These are phyloP conservation scores for Prosopocoilus inquinatus DNA, from an alignment of 2,888 invertebrate genomes.

Conservation along the genomic window DNA sequence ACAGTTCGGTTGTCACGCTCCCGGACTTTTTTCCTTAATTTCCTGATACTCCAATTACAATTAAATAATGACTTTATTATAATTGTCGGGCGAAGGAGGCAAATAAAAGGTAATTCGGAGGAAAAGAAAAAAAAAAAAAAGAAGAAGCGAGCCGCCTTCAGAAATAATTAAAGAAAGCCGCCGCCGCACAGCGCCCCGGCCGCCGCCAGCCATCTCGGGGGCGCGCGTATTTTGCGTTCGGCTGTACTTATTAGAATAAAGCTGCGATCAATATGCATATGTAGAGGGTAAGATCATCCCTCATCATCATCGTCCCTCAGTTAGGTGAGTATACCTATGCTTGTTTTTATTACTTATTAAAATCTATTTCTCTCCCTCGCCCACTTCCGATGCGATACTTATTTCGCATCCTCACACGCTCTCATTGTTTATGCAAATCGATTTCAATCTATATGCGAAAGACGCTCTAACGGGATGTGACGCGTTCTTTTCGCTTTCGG, in stretches of 20 bases:
- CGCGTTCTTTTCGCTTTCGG: no score
- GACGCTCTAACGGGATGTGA: no score
- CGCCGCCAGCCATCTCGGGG: no score
- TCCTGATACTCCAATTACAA: constrained; percentile 38
- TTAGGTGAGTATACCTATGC: constrained; percentile 21
- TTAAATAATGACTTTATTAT: constrained; percentile 11
- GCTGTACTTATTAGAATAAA: constrained; percentile 23
- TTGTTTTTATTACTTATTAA: constrained; percentile 32
- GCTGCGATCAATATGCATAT: constrained; percentile 24
- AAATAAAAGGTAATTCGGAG: background rate
- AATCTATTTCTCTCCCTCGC: constrained; percentile 24
- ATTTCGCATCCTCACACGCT: background rate
- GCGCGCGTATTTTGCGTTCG: background rate
- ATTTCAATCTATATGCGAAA: background rate
- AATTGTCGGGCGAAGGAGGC: background rate
- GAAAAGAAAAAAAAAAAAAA: background rate
- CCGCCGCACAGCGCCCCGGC: no score
- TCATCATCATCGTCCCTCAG: constrained; percentile 9
- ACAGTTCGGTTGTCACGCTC: constrained; percentile 32
- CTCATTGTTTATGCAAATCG: background rate
- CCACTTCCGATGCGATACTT: constrained; percentile 2
- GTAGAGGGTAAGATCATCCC: constrained; percentile 25
- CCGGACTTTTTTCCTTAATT: constrained; percentile 28
- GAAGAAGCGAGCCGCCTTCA: background rate
- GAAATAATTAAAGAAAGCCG: background rate